These are phyloP conservation scores for Myrmophylax atrothorax DNA, from an alignment of 2,113 vertebrate genomes.

Conservation along the genomic window DNA sequence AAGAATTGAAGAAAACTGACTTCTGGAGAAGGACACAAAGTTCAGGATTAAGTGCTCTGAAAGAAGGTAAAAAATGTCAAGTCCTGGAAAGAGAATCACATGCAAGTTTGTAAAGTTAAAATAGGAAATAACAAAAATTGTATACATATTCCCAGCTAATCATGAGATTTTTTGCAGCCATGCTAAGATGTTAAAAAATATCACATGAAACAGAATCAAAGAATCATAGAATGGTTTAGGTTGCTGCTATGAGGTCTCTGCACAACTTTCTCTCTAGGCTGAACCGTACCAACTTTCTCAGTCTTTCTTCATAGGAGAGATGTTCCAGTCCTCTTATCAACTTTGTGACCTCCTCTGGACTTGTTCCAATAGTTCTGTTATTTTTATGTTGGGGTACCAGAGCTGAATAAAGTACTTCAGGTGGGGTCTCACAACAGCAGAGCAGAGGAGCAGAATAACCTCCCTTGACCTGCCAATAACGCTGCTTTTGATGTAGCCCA, in stretches of 20 bases:
- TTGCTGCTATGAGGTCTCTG: not conserved
- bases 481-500: not conserved
- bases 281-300: not conserved
- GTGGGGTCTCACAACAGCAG: not conserved
- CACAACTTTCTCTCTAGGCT: not conserved
- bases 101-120: not conserved
- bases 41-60: not conserved
- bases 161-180: not conserved
- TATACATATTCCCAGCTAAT: not conserved
- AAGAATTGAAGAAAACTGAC: not conserved
- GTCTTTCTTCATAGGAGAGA: not conserved
- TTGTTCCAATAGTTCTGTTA: not conserved
- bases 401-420: not conserved
- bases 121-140: not conserved
- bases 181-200: not conserved
- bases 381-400: not conserved
- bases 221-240: not conserved
- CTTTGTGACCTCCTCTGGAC: not conserved
- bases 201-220: not conserved
- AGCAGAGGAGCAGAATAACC: not conserved
- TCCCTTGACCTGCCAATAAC: too few species aligned
- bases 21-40: not conserved
- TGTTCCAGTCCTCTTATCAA: not conserved
- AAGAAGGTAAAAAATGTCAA: rapidly evolving
- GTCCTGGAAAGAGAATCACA: not conserved